A percentile compares a stretch with the other conserved stretches of the same genome.
phyloP scores from a whole-genome alignment of 1,140 invertebrate genomes.

The Aphaenogaster floridana region DNA sequence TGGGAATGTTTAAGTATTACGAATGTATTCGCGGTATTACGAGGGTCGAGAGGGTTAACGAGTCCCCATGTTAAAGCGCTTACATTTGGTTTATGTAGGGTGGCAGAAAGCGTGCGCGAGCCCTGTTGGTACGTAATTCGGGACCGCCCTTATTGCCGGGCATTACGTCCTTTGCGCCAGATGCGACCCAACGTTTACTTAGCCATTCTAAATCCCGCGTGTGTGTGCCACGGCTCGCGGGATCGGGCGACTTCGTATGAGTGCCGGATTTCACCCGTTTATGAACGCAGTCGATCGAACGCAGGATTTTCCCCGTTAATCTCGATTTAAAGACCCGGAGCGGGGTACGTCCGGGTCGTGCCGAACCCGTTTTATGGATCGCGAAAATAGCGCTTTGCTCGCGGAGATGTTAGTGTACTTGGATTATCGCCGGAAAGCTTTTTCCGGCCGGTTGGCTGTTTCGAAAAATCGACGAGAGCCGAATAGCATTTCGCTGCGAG shows the following conservation, averaged over 20 bases:
- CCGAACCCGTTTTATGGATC: conserved; percentile 17
- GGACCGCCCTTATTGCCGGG: conserved; percentile 75
- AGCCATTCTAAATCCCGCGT: conserved; percentile 61
- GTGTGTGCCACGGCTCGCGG: neutral
- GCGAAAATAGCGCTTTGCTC: conserved; percentile 1
- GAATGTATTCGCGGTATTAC: conserved; percentile 33
- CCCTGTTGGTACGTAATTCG: conserved; percentile 65
- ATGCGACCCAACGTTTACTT: conserved; percentile 77
- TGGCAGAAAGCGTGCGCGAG: conserved; percentile 4
- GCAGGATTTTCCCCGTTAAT: conserved; percentile 68
- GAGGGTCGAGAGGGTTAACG: conserved; percentile 30
- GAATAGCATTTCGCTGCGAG: neutral
- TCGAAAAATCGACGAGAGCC: conserved; percentile 1
- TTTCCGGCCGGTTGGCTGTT: conserved; percentile 17
- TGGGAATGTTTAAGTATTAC: conserved; percentile 24
- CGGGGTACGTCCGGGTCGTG: neutral
- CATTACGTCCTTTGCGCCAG: conserved; percentile 79
- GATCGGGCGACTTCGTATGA: neutral
- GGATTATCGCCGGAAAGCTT: conserved; percentile 35
- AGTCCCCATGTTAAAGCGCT: conserved; percentile 48
- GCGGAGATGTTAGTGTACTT: conserved; percentile 28
- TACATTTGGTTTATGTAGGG: conserved; percentile 26
- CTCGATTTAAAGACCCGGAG: conserved; percentile 64
- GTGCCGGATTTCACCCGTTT: conserved; percentile 64
- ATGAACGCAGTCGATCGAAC: conserved; percentile 30